Conservation (phyloP, 2,113 vertebrate genomes). For the Alethe diademata region DNA sequence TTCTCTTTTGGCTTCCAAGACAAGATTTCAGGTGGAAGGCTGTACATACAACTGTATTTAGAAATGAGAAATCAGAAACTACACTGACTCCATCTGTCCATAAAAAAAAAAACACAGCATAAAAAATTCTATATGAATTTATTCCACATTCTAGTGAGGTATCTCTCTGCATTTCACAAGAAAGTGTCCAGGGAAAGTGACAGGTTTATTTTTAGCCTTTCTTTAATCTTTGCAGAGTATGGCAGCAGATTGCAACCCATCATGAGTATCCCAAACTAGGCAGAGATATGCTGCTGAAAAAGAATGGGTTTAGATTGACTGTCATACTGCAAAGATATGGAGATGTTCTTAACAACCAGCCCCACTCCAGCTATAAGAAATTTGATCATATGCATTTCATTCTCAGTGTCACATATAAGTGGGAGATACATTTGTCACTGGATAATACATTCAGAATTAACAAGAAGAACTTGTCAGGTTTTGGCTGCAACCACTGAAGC, state of each 20-base stretch:
- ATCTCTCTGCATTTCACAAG: slow-evolving; percentile 53
- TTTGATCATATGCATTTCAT: slow-evolving; percentile 79
- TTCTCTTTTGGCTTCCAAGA: neutral
- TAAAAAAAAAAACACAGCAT: slow-evolving; percentile 22
- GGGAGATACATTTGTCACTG: slow-evolving; percentile 81
- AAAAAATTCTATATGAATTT: slow-evolving; percentile 54
- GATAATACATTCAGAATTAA: slow-evolving; percentile 73
- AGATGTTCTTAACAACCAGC: slow-evolving; percentile 68
- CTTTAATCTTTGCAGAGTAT: slow-evolving; percentile 52
- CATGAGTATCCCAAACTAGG: slow-evolving; percentile 57
- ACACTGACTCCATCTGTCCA: slow-evolving; percentile 62
- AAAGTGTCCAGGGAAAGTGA: slow-evolving; percentile 63
- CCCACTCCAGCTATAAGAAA: slow-evolving; percentile 70
- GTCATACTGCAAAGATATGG: slow-evolving; percentile 54
- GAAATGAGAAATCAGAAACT: slow-evolving; percentile 27
- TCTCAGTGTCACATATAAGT: slow-evolving; percentile 78
- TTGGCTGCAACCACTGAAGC: slow-evolving; percentile 66
- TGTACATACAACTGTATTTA: slow-evolving; percentile 36
- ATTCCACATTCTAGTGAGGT: slow-evolving; percentile 61
- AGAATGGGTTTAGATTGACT: slow-evolving; percentile 58
- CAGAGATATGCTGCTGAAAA: slow-evolving; percentile 53
- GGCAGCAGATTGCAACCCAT: slow-evolving; percentile 65
- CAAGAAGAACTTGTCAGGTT: slow-evolving; percentile 71
- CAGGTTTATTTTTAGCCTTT: slow-evolving; percentile 65
- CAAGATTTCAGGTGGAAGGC: slow-evolving; percentile 51